phyloP scores from a whole-genome alignment of 1,140 invertebrate genomes.

The Manduca sexta region DNA sequence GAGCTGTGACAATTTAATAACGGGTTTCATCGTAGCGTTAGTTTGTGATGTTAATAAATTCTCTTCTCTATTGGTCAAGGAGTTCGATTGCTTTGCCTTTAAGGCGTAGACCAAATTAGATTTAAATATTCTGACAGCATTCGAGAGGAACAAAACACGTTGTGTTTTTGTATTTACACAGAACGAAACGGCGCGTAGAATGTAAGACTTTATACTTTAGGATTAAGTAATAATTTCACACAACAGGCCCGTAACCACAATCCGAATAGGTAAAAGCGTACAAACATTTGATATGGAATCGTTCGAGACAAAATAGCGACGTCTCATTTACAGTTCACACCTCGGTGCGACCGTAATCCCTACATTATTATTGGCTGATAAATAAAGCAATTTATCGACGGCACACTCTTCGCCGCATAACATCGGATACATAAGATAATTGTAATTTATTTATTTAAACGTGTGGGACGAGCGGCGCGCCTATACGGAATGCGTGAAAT shows the following conservation, averaged over 20 bases:
- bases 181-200: too few species aligned
- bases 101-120: too few species aligned
- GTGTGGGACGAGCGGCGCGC: slow-evolving; percentile 15
- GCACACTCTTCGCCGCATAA: slow-evolving; percentile 23
- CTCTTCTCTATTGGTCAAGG: too few species aligned
- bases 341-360: slow-evolving; percentile 33
- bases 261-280: background rate
- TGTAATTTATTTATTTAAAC: slow-evolving; percentile 46
- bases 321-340: slow-evolving; percentile 42
- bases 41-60: too few species aligned
- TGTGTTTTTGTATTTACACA: too few species aligned
- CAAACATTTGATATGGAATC: slow-evolving; percentile 20
- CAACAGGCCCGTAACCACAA: background rate
- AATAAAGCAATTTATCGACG: slow-evolving; percentile 45
- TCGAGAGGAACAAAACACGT: too few species aligned
- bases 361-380: slow-evolving; percentile 44
- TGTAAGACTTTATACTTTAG: too few species aligned
- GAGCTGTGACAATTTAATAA: too few species aligned
- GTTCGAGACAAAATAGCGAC: slow-evolving; percentile 32
- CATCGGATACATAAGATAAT: slow-evolving; percentile 32
- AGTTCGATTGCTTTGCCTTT: too few species aligned
- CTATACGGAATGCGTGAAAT: slow-evolving; percentile 50
- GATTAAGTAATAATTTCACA: background rate
- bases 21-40: too few species aligned
- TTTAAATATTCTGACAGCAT: too few species aligned